Base-by-base conservation (phyloP, 1,140 invertebrate species). In the Triops cancriformis region DNA sequence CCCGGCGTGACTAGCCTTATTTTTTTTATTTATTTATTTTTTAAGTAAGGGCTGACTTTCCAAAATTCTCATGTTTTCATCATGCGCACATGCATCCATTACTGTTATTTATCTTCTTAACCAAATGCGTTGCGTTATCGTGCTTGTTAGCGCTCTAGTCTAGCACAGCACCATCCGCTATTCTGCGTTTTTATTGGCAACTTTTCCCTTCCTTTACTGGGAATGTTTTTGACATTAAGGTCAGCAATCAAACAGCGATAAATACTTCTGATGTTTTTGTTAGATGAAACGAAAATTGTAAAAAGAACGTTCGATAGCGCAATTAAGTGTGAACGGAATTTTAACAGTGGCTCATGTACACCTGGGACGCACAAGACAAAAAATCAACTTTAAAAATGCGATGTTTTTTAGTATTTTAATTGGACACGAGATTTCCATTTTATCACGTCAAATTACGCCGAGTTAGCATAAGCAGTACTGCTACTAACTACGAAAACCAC, bases 211-310 rank as follows among this genome's bases (percentile, higher is more conserved):
- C 51, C 23, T 64, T 23, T 64, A 64, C 51, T 64, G 23, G 51
- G 23, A 64, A 23, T 6, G 3, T 64, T 64, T 64, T 64, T 23
- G 14, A 64, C 14, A 64, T 64, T 64, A 23, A 64, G 23, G 18
- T 23, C 51, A 64, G 51, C 51, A 64, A 64, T 64, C 51, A 64
- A 64, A 64, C 51, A 64, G 51, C 51, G 51, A 64, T 64, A 64
- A 64, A 23, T n/a, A 23, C 18, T 64, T n/a, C 14, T 64, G 18
- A 64, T 64, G 51, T 64, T 64, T n/a, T 64, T 64, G 51, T 64
- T 64, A 64, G 51, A n/a, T 64, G 51, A 64, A 64, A 23, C 6
- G 18, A 64, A 64, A 64, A 6, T 64, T 64, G 14, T 64, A 64
- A 64, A 9, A 64, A 64, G 31, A 37, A 37, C 2, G 51, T 64